These are phyloP conservation scores for Heliconius sara DNA, from an alignment of 2,888 invertebrate genomes.

Conservation along the genomic window DNA sequence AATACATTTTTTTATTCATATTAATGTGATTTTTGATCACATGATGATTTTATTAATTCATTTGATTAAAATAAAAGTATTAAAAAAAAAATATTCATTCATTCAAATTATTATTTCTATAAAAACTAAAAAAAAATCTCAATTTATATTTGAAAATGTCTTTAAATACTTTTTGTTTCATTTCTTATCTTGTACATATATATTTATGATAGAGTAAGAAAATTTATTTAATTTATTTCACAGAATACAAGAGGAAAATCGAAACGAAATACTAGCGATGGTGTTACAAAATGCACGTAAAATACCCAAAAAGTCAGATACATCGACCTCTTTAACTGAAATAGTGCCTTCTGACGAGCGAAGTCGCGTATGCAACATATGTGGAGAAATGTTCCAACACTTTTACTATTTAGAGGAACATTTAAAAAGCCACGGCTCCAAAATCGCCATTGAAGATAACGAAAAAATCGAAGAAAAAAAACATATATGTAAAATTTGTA, in stretches of 20 bases:
- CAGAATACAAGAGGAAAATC: conserved; percentile 74
- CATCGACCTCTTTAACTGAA: conserved; percentile 48
- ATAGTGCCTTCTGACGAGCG: conserved; percentile 64
- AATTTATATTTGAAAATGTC: no score
- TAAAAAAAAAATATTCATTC: no score
- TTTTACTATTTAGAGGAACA: conserved; percentile 78
- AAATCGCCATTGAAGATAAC: conserved; percentile 66
- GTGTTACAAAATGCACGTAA: conserved; percentile 75
- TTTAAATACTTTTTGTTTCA: no score
- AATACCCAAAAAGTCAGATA: conserved; percentile 62
- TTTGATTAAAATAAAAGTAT: no score
- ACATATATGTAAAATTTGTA: conserved; percentile 69
- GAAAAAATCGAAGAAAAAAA: conserved; percentile 67
- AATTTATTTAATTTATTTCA: no score
- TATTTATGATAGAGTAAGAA: no score
- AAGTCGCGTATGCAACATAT: conserved; percentile 75
- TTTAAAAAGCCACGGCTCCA: conserved; percentile 72
- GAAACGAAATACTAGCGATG: conserved; percentile 74
- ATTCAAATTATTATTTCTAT: no score
- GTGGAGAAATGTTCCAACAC: conserved; percentile 76
- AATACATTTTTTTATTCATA: no score
- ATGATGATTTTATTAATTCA: no score
- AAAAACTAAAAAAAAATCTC: no score
- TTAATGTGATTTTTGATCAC: no score
- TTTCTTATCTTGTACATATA: no score